Conservation (phyloP, 2,888 invertebrate genomes). For the Troides helena region DNA sequence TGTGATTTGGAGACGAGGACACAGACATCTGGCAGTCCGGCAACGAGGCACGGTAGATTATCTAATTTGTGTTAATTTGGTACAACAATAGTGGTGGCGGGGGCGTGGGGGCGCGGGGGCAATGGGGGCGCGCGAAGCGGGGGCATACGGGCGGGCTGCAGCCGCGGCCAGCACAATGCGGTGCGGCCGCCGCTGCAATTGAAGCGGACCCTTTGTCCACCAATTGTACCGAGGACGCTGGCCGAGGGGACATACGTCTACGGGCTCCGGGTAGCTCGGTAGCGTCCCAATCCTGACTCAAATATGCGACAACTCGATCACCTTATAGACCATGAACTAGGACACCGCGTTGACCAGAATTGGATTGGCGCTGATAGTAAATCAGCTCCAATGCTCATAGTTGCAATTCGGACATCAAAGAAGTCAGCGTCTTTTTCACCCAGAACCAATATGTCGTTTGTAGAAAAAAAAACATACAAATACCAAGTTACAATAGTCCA, state of each 20-base stretch:
- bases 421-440: no score
- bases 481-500: no score
- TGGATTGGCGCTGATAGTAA: no score
- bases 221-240: slow-evolving; percentile 40
- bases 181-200: slow-evolving; percentile 38
- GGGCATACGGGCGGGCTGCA: slow-evolving; percentile 49
- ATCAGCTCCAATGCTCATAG: no score
- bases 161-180: slow-evolving; percentile 33
- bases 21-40: not conserved
- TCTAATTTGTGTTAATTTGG: slow-evolving; percentile 27
- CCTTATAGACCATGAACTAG: no score
- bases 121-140: not conserved
- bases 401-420: no score
- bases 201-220: slow-evolving; percentile 43
- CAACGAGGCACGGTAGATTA: slow-evolving; percentile 15
- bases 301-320: no score
- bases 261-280: not conserved
- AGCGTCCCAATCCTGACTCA: no score
- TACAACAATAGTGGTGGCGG: slow-evolving; percentile 5
- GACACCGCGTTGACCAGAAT: no score
- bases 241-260: slow-evolving; percentile 32
- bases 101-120: not conserved
- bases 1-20: no score
- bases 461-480: no score
- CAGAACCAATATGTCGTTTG: no score